Percentiles rank a stretch among this genome's conserved stretches.
These are phyloP conservation scores for Tanytarsus gracilentus DNA, from an alignment of 2,888 invertebrate species.

Conservation along the genomic window DNA sequence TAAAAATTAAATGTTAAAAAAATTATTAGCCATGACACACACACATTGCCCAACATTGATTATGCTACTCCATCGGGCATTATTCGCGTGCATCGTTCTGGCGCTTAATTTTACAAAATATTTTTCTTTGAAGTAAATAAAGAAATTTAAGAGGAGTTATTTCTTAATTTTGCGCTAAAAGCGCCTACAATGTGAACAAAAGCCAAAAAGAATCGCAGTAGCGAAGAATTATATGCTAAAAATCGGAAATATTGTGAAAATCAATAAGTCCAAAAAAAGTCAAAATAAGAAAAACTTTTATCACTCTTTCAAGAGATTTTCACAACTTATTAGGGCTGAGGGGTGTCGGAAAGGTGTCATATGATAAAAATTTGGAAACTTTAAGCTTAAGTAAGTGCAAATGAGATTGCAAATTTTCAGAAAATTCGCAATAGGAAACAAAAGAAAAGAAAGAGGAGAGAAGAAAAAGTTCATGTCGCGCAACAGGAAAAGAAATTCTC, in stretches of 20 bases:
- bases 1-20: too few relatives aligned
- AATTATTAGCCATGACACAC: too few relatives aligned
- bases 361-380: too few relatives aligned
- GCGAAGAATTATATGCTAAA: not conserved
- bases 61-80: too few relatives aligned
- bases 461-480: slow-evolving; percentile 10
- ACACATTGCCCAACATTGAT: too few relatives aligned
- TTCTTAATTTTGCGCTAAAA: not conserved
- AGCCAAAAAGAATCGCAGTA: not conserved
- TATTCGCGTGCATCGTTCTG: not conserved
- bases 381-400: not conserved
- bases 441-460: not conserved
- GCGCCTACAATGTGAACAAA: not conserved
- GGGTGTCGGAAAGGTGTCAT: not conserved
- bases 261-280: slow-evolving; percentile 28
- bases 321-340: not conserved
- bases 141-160: not conserved
- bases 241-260: slow-evolving; percentile 4
- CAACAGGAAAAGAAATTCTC: slow-evolving; percentile 25
- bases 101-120: slow-evolving; percentile 1
- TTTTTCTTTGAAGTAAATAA: not conserved
- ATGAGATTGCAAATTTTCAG: not conserved
- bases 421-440: slow-evolving; percentile 12
- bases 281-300: slow-evolving; percentile 20
- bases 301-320: slow-evolving; percentile 7